These are phyloP conservation scores for Coreius guichenoti DNA, from an alignment of 2,797 vertebrate species.

Conservation along the genomic window DNA sequence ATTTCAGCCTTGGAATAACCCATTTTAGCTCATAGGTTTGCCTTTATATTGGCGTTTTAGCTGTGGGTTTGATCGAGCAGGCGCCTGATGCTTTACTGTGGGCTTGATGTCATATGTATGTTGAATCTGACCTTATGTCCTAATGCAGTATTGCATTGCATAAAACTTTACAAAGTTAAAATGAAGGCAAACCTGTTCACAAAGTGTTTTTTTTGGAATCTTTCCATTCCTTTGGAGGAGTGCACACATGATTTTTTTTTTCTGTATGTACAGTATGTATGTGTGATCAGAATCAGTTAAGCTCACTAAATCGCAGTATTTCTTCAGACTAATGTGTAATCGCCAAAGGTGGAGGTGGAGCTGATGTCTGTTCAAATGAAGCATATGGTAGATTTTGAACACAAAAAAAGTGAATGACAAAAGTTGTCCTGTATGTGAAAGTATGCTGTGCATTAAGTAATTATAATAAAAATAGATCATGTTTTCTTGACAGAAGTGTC, in stretches of 20 bases:
- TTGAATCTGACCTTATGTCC: slow-evolving; percentile 15
- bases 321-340: slow-evolving; percentile 58
- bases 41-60: not conserved
- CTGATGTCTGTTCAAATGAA: slow-evolving; percentile 72
- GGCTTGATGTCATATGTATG: slow-evolving; percentile 18
- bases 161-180: slow-evolving; percentile 5
- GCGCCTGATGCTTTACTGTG: slow-evolving; percentile 16
- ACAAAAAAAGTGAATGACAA: slow-evolving; percentile 64
- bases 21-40: slow-evolving; percentile 13
- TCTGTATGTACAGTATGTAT: slow-evolving; percentile 17
- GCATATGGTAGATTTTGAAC: slow-evolving; percentile 65
- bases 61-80: slow-evolving; percentile 7
- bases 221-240: slow-evolving; percentile 23
- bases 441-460: slow-evolving; percentile 80
- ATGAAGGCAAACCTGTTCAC: slow-evolving; percentile 16
- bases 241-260: slow-evolving; percentile 11
- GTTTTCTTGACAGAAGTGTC: slow-evolving; percentile 79
- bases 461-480: slow-evolving; percentile 79
- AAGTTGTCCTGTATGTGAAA: slow-evolving; percentile 75
- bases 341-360: slow-evolving; percentile 68
- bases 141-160: slow-evolving; percentile 32
- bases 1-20: slow-evolving; percentile 25
- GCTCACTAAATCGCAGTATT: slow-evolving; percentile 53
- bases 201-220: slow-evolving; percentile 15
- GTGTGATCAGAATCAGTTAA: slow-evolving; percentile 30